Conservation (phyloP, 2,113 vertebrate genomes). For the Tonatia bakeri region DNA sequence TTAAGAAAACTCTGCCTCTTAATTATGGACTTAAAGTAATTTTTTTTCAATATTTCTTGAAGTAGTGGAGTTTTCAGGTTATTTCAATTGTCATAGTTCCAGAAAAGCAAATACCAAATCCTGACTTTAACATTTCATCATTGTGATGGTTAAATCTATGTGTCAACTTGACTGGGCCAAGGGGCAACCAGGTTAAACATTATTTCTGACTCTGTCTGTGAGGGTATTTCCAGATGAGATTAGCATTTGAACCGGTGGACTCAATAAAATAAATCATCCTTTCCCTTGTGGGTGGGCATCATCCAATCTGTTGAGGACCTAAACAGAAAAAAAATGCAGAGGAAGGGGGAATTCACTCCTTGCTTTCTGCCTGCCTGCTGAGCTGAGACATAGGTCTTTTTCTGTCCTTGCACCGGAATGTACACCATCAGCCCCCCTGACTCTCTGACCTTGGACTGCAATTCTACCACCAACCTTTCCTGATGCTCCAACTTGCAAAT, state of each 20-base stretch:
- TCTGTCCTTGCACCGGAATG: neutral
- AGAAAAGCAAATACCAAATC: neutral
- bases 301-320: neutral
- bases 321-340: neutral
- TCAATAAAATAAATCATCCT: neutral
- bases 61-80: neutral
- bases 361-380: neutral
- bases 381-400: neutral
- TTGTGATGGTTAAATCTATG: neutral
- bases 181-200: neutral
- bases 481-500: neutral
- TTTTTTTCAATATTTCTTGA: neutral
- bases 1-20: neutral
- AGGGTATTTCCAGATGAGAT: neutral
- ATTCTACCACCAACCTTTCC: neutral
- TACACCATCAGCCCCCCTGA: neutral
- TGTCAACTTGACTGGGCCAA: neutral
- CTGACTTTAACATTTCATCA: neutral
- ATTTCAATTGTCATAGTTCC: neutral
- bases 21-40: neutral
- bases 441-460: neutral
- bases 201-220: neutral
- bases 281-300: neutral
- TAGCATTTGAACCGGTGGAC: neutral
- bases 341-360: neutral